phyloP scores from a whole-genome alignment of 2,113 vertebrate genomes.

The Toxotes chatareus region DNA sequence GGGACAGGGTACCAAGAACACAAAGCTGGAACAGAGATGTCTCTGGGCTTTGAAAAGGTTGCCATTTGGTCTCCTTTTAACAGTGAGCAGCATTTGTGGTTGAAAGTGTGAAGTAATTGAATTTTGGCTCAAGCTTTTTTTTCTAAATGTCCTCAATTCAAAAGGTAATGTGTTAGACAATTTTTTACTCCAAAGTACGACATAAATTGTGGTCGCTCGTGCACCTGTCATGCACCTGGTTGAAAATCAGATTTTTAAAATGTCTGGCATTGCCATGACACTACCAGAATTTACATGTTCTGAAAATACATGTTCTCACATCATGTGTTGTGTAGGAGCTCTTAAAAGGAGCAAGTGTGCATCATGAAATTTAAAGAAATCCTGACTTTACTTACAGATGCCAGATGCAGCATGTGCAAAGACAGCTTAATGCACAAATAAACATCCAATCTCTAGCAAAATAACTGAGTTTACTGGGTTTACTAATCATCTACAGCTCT shows the following conservation, averaged over 20 bases:
- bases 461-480: not conserved
- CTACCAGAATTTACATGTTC: not conserved
- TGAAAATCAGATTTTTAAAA: not conserved
- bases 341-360: not conserved
- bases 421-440: not conserved
- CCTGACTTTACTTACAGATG: too few species aligned
- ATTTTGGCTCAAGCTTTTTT: slow-evolving; percentile 59
- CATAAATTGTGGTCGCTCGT: slow-evolving; percentile 19
- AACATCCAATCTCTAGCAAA: not conserved
- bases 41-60: slow-evolving; percentile 62
- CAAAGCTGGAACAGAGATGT: slow-evolving; percentile 71
- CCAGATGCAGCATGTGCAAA: not conserved
- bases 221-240: slow-evolving; percentile 63
- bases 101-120: slow-evolving; percentile 68
- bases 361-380: not conserved
- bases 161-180: slow-evolving; percentile 53
- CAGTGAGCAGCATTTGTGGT: slow-evolving; percentile 43
- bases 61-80: slow-evolving; percentile 64
- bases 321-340: not conserved
- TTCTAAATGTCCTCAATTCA: slow-evolving; percentile 42
- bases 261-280: not conserved
- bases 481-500: slow-evolving; percentile 2
- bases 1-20: slow-evolving; percentile 42
- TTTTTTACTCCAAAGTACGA: not conserved
- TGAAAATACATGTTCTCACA: not conserved